Conservation (phyloP, 2,888 invertebrate species). For the Elmis aenea region DNA sequence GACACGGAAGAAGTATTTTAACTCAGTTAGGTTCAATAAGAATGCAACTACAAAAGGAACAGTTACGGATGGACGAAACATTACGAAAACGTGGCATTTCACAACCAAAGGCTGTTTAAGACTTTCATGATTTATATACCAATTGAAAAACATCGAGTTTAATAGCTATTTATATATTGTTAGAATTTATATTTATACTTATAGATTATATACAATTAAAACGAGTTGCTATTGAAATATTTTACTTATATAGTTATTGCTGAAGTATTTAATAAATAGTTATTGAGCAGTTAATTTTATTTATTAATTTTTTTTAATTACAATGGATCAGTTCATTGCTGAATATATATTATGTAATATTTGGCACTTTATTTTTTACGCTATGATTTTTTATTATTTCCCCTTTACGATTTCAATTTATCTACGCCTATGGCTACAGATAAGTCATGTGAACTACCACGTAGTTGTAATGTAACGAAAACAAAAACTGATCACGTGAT, state of each 20-base stretch:
- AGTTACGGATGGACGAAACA: conserved; percentile 54
- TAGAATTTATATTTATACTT: conserved; percentile 19
- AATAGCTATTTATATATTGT: conserved; percentile 18
- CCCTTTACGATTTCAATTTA: too few species aligned
- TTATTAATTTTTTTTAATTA: too few species aligned
- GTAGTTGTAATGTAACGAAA: too few species aligned
- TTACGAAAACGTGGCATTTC: conserved; percentile 41
- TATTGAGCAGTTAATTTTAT: too few species aligned
- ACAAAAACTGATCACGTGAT: too few species aligned
- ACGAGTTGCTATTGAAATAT: conserved; percentile 18
- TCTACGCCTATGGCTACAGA: too few species aligned
- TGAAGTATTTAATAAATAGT: too few species aligned
- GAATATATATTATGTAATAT: too few species aligned
- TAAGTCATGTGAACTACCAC: too few species aligned
- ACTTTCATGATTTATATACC: conserved; percentile 16
- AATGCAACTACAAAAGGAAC: conserved; percentile 62
- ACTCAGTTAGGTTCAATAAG: conserved; percentile 66
- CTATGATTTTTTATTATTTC: too few species aligned
- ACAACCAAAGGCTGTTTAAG: conserved; percentile 45
- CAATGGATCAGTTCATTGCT: too few species aligned
- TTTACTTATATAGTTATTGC: conserved; percentile 14
- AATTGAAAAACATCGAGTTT: conserved; percentile 15
- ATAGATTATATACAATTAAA: conserved; percentile 15
- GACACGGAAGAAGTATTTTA: conserved; percentile 53
- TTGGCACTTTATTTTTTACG: too few species aligned